Evolutionary conservation across 1,140 invertebrate genomes (phyloP).

Genomic region (Dinothrombium tinctorium): DNA sequence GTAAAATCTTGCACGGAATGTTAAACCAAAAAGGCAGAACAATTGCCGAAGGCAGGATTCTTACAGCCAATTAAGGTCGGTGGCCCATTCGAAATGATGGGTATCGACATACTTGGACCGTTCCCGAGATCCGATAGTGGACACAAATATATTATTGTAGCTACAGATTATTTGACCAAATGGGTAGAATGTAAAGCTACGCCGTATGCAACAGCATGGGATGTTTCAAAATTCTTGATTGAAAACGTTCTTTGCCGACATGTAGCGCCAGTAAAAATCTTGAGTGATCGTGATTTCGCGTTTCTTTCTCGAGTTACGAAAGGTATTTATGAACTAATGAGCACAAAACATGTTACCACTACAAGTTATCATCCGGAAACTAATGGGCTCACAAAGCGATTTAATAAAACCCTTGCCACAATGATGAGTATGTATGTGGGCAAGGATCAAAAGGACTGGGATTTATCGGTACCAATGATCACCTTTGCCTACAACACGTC

Average conservation of each 20-base stretch:
- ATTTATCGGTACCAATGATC: slow-evolving; percentile 15
- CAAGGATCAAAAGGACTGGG: slow-evolving; percentile 17
- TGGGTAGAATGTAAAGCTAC: slow-evolving; percentile 14
- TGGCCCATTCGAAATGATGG: slow-evolving; percentile 13
- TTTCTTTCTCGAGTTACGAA: slow-evolving; percentile 4
- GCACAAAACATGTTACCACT: slow-evolving; percentile 11
- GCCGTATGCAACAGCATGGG: neutral
- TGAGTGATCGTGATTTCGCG: slow-evolving; percentile 7
- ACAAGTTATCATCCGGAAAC: slow-evolving; percentile 14
- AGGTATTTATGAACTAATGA: slow-evolving; percentile 1
- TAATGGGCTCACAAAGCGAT: slow-evolving; percentile 15
- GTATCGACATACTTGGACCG: slow-evolving; percentile 17
- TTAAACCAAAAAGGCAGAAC: neutral
- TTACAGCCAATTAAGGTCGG: slow-evolving; percentile 6
- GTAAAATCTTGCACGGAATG: slow-evolving; percentile 1
- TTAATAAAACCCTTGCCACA: slow-evolving; percentile 14
- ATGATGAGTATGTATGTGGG: slow-evolving; percentile 17
- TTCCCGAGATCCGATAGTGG: slow-evolving; percentile 11
- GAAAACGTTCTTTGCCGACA: slow-evolving; percentile 19
- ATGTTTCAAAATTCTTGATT: slow-evolving; percentile 14
- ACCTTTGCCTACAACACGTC: slow-evolving; percentile 9
- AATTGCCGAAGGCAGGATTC: neutral
- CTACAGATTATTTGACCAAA: slow-evolving; percentile 17
- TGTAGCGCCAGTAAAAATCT: slow-evolving; percentile 18
- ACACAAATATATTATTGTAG: slow-evolving; percentile 16